These are phyloP conservation scores for Suricata suricatta DNA, from an alignment of 2,113 vertebrate genomes.

Conservation along the genomic window DNA sequence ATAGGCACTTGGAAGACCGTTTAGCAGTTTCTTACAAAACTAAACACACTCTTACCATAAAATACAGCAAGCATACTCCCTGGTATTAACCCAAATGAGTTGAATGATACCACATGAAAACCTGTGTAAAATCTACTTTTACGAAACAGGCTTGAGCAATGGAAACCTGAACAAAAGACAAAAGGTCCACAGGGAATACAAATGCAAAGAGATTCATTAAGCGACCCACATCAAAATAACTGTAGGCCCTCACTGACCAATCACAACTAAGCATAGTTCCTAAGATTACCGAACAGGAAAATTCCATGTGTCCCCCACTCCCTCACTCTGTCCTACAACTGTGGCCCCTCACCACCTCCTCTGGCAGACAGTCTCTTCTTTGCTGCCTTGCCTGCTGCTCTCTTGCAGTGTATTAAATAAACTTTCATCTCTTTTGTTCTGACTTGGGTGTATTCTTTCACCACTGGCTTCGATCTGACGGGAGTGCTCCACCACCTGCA, in stretches of 20 bases:
- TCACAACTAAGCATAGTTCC: background rate
- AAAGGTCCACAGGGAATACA: background rate
- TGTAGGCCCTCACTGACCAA: background rate
- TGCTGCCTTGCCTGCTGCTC: background rate
- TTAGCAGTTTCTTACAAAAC: background rate
- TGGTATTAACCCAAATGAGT: background rate
- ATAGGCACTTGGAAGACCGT: background rate
- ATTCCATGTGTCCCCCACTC: background rate
- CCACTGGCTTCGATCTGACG: background rate
- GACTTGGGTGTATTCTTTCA: background rate
- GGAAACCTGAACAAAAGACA: background rate
- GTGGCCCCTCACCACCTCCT: background rate
- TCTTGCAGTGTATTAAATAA: background rate
- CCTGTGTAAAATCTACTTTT: background rate
- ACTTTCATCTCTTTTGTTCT: background rate
- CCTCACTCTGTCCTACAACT: background rate
- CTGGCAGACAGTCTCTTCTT: background rate
- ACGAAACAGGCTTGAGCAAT: background rate
- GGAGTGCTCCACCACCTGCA: background rate
- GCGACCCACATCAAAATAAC: background rate
- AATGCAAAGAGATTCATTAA: background rate
- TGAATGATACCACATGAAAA: background rate
- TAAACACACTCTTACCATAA: background rate
- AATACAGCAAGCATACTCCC: background rate
- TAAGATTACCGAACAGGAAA: background rate